phyloP scores from a whole-genome alignment of 2,888 invertebrate genomes.

The Fragum sueziense region DNA sequence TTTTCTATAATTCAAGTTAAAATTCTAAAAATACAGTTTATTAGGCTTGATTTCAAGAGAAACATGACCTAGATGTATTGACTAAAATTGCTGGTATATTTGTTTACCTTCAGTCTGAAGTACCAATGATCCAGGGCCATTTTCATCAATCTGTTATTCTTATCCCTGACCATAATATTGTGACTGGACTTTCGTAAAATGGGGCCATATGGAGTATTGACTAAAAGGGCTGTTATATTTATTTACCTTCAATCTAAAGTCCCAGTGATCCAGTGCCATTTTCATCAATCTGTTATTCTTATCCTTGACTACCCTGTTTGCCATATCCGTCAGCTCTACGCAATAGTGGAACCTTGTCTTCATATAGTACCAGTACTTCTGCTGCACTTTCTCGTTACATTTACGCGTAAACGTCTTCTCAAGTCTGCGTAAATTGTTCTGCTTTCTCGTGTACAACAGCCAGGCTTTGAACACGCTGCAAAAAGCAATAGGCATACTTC shows the following conservation, averaged over 20 bases:
- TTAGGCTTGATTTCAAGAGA: too few relatives aligned
- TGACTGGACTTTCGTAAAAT: too few relatives aligned
- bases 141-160: conserved; percentile 55
- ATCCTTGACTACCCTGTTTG: conserved; percentile 59
- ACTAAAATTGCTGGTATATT: too few relatives aligned
- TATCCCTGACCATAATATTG: conserved; percentile 58
- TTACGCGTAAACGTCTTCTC: conserved; percentile 59
- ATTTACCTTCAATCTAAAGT: conserved; percentile 59
- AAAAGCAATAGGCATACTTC: too few relatives aligned
- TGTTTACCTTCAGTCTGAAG: conserved; percentile 58
- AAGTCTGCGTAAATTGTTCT: conserved; percentile 61
- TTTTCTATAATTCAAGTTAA: too few relatives aligned
- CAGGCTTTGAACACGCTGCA: conserved; percentile 71
- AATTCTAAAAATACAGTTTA: too few relatives aligned
- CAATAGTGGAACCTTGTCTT: conserved; percentile 70
- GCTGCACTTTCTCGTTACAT: conserved; percentile 57
- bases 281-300: conserved; percentile 58
- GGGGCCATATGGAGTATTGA: too few relatives aligned
- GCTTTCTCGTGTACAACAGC: conserved; percentile 63
- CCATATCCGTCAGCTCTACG: conserved; percentile 65
- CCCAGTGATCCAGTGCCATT: conserved; percentile 65
- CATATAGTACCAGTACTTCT: conserved; percentile 62
- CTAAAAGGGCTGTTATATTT: too few relatives aligned
- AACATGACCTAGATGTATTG: too few relatives aligned
- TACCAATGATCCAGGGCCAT: conserved; percentile 66